Conservation (phyloP, 1,140 invertebrate genomes). For the Lanistes nyassanus region DNA sequence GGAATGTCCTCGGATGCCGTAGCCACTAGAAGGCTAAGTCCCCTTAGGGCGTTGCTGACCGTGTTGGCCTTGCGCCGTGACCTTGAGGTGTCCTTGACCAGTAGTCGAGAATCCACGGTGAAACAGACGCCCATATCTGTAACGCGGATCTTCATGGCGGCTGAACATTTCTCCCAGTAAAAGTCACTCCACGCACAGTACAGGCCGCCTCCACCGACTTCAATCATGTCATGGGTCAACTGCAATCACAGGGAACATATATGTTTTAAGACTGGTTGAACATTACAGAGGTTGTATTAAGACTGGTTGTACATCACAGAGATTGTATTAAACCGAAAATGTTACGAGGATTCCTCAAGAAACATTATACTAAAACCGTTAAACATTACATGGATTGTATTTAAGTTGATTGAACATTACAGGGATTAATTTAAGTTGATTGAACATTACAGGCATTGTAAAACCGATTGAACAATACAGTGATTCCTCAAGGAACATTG, state of each 20-base stretch:
- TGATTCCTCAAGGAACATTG: too few species aligned
- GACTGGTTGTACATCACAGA: too few species aligned
- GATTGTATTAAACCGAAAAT: too few species aligned
- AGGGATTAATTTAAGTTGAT: too few species aligned
- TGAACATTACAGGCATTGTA: too few species aligned
- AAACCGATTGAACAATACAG: too few species aligned
- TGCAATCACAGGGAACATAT: background rate
- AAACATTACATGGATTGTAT: too few species aligned
- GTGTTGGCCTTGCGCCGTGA: conserved; percentile 17
- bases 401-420: too few species aligned
- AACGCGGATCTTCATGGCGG: conserved; percentile 11
- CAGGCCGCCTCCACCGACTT: conserved; percentile 18
- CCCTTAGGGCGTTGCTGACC: conserved; percentile 34
- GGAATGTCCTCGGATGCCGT: conserved; percentile 27
- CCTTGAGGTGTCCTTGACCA: conserved; percentile 5
- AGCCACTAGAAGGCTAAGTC: conserved; percentile 25
- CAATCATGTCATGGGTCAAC: conserved; percentile 10
- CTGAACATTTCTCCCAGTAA: conserved; percentile 33
- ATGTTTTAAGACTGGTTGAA: too few species aligned
- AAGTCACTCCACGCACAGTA: conserved; percentile 38
- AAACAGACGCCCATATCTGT: conserved; percentile 40
- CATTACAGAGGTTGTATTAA: too few species aligned
- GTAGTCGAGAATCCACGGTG: conserved; percentile 27
- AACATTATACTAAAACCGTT: too few species aligned
- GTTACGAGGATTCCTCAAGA: too few species aligned